Base-by-base conservation (phyloP, 2,888 invertebrate genomes). In the Lacanobia wlatinum region DNA sequence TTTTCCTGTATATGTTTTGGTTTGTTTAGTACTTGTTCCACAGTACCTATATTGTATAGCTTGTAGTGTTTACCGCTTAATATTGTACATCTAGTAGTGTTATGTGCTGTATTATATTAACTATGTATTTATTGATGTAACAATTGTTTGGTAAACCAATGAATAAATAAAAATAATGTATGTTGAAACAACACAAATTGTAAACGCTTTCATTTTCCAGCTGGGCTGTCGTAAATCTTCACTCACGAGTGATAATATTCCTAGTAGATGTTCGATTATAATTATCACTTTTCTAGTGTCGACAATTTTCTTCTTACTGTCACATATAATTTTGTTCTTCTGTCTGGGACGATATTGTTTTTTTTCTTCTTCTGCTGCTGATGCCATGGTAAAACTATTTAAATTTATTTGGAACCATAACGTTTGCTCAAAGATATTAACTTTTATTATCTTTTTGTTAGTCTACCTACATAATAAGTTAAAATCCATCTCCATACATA, bases 151-250 rank as follows among this genome's bases (percentile, higher is more conserved):
- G n/a, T n/a, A n/a, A n/a, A n/a, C n/a, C n/a, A n/a, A n/a, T n/a
- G 50, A 14, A 50, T 59, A n/a, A 73, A 52, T n/a, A n/a, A 73
- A 58, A 23, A 23, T 58, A 46, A 52, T n/a, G 9, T 43, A 74
- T 43, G 58, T 18, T 21, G 43, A n/a, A 16, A 73, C 1, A 23
- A 63, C n/a, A 23, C 40, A 52, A 63, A 48, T n/a, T 12, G 72
- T 43, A 8, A 63, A 72, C 12, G 34, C 23, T 59, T 72, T 73
- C 73, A 72, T 72, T 58, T 63, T 63, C 50, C 34, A 38, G 23
- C n/a, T 52, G 4, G 63, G 58, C 28, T 23, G 23, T 40, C 52
- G 64, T 59, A 73, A 48, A 28, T 53, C 38, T 63, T 46, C 28
- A 48, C 53, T 48, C 10, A 23, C 40, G 21, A 48, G 10, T 53